Evolutionary conservation across 2,797 vertebrate genomes (phyloP), one percentile per base, ranked within the genome.

Genomic region (Chelon labrosus): DNA sequence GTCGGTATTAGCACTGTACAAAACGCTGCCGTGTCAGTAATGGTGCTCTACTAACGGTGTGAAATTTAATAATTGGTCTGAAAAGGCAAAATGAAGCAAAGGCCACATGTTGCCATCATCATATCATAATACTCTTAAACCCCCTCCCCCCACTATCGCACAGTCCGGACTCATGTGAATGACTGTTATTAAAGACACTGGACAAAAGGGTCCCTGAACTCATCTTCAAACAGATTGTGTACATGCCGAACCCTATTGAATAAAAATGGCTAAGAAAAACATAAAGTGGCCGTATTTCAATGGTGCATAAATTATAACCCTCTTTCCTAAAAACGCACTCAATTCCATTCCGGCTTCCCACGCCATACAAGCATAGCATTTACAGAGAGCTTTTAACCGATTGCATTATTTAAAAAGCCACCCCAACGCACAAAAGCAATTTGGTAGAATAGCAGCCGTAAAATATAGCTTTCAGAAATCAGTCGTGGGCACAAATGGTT

Each of bases 391-490:
- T 93, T 93, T 94, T 94, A 93, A 93, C 89, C 83, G 86, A 93
- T 91, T 90, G 91, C 90, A 93, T 93, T 93, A 92, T 94, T 93
- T 93, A 94, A 94, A 94, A 94, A 93, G 88, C 88, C 89, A 88
- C 90, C 87, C 82, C 75, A 53, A 88, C 73, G 80, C 92, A 93
- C 91, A 92, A 94, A 94, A 90, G 92, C 93, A 93, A 94, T 95
- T 95, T 94, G 84, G 85, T 83, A 81, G 89, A 93, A 93, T 89
- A 92, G 89, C 83, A 81, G 80, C 85, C 42, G 74, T 91, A 93
- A 92, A 93, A 91, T 87, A 92, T 87, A 91, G 90, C 88, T 90
- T 91, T 93, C 86, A 82, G 70, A 69, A 73, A 85, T 82, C 77
- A 75, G 79, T 82, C 77, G 76, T 84, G 87, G 87, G 87, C 87